Base-by-base conservation (phyloP, 2,797 vertebrate genomes). In the Malacoctenus gilli region DNA sequence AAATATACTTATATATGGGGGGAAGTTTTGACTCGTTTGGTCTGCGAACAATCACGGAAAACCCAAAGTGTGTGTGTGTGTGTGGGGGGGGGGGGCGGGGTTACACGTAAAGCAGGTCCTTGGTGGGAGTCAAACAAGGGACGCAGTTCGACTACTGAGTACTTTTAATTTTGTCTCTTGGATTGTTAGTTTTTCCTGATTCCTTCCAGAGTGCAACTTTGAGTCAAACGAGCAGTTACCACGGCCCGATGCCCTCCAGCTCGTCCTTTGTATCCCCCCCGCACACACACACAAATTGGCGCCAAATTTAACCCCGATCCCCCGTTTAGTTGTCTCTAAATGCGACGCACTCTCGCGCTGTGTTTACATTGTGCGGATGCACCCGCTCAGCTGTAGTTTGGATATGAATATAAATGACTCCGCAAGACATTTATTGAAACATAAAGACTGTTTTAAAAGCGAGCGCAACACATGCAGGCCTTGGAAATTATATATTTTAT, bases 401-500 rank as follows among this genome's bases (percentile, higher is more conserved):
- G 67, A 15, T 44, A n/a, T 10, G 53, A 58, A 39, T n/a, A 38
- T 36, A 51, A 39, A 66, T 2, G n/a, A n/a, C n/a, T n/a, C n/a
- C n/a, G 49, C 43, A 37, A 65, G 23, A 41, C 22, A 63, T 68
- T 69, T 65, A 53, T 13, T 68, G 58, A 42, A 62, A 72, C 31
- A 65, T 39, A 12, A 12, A 6, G 40, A n/a, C n/a, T n/a, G n/a
- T n/a, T n/a, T n/a, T n/a, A n/a, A n/a, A n/a, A n/a, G n/a, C n/a
- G n/a, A n/a, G n/a, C n/a, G n/a, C n/a, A n/a, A n/a, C n/a, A n/a
- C n/a, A n/a, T n/a, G n/a, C n/a, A 30, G n/a, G 32, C 55, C 58
- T 75, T 21, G n/a, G 58, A 59, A 40, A 48, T 50, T 32, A 54
- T 14, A 64, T 53, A 50, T 78, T 68, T 80, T 66, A 80, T 78